Percentiles rank a stretch among this genome's conserved stretches.
These are phyloP conservation scores for Ptychochromis oligacanthus DNA, from an alignment of 2,113 vertebrate genomes.

Conservation along the genomic window DNA sequence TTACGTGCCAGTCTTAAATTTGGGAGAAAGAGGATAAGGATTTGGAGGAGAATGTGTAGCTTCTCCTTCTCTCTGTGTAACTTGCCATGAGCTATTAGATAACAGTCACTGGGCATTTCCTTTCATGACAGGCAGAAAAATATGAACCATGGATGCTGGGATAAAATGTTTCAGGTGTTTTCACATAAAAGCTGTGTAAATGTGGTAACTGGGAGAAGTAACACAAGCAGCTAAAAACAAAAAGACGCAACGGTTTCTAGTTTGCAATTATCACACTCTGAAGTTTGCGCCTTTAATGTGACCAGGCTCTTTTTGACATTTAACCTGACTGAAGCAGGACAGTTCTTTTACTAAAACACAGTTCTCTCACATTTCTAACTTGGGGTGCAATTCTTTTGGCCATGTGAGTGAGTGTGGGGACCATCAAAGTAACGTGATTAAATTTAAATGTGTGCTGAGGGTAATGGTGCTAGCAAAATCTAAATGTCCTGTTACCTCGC, in stretches of 20 bases:
- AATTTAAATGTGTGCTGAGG: not conserved
- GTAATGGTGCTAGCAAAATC: constrained; percentile 12
- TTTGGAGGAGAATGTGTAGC: constrained; percentile 83
- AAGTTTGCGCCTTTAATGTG: constrained; percentile 11
- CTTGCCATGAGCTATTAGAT: constrained; percentile 87
- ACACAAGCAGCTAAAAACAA: not conserved
- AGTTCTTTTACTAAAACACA: constrained; percentile 1
- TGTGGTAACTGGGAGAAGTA: not conserved
- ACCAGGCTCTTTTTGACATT: constrained; percentile 13
- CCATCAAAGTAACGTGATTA: constrained; percentile 6
- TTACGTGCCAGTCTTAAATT: constrained; percentile 89
- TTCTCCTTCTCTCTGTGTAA: constrained; percentile 81
- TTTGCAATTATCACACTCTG: not conserved
- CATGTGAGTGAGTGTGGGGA: constrained; percentile 5
- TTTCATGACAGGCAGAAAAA: constrained; percentile 33
- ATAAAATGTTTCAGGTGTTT: not conserved
- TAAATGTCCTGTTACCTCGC: constrained; percentile 18
- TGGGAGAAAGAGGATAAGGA: constrained; percentile 69
- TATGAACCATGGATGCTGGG: constrained; percentile 24
- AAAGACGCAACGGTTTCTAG: not conserved
- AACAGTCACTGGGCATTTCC: constrained; percentile 74
- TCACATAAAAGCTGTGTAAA: not conserved
- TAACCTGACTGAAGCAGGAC: constrained; percentile 7
- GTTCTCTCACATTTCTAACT: not conserved
- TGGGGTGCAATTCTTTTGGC: not conserved